phyloP scores from a whole-genome alignment of 2,888 invertebrate species.

The Masnerella sp. region DNA sequence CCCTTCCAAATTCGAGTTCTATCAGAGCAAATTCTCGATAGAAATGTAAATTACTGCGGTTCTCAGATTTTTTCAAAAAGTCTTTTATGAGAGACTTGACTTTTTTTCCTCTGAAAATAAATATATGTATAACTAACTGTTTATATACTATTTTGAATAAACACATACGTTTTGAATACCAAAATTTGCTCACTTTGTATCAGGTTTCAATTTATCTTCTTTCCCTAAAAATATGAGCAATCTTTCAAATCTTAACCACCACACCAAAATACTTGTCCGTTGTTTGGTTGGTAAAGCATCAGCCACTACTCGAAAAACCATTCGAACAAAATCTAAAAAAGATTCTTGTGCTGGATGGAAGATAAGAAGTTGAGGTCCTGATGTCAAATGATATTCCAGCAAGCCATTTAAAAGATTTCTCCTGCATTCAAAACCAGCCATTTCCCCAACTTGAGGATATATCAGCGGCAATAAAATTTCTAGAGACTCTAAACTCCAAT shows the following conservation, averaged over 20 bases:
- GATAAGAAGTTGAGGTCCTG: conserved; percentile 81
- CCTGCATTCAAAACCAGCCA: conserved; percentile 62
- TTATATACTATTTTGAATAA: no score
- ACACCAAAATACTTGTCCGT: conserved; percentile 80
- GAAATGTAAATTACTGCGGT: conserved; percentile 80
- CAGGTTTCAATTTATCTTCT: conserved; percentile 75
- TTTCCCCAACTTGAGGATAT: conserved; percentile 18
- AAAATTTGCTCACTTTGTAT: conserved; percentile 63
- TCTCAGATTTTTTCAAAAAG: conserved; percentile 79
- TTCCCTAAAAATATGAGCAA: conserved; percentile 79
- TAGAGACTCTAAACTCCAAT: conserved; percentile 71
- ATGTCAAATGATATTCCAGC: conserved; percentile 77
- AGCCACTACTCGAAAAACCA: conserved; percentile 79
- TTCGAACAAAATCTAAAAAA: conserved; percentile 80
- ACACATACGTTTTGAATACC: neutral
- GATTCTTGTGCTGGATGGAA: conserved; percentile 82
- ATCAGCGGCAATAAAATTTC: conserved; percentile 71
- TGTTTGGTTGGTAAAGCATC: conserved; percentile 78
- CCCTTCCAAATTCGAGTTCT: conserved; percentile 80
- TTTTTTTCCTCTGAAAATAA: conserved; percentile 76
- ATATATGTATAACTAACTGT: no score
- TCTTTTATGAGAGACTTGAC: conserved; percentile 80
- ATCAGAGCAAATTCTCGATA: conserved; percentile 83
- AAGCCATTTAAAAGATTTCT: conserved; percentile 66
- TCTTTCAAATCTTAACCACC: conserved; percentile 83